Evolutionary conservation across 1,140 invertebrate species (phyloP).

Genomic region (Pantala flavescens): DNA sequence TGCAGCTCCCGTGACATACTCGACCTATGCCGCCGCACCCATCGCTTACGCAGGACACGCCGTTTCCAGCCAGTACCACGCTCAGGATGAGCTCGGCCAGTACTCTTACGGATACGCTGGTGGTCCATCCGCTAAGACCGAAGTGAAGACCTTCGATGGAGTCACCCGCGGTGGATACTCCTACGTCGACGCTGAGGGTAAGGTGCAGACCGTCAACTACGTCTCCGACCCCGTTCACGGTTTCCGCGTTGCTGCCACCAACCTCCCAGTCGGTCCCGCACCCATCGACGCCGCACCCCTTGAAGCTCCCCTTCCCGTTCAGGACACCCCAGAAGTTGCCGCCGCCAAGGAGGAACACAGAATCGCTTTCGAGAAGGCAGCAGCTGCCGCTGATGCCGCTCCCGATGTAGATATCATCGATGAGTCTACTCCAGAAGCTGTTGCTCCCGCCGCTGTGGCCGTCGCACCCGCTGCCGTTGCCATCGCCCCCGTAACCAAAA

Average conservation of each 20-base stretch:
- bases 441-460: background rate
- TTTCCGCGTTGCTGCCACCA: constrained; percentile 52
- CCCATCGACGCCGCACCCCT: no score
- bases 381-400: constrained; percentile 18
- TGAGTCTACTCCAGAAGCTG: no score
- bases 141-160: constrained; percentile 29
- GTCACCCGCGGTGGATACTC: constrained; percentile 32
- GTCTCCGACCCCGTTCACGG: constrained; percentile 33
- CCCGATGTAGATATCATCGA: background rate
- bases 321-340: constrained; percentile 22
- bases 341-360: constrained; percentile 14
- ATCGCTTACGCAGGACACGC: constrained; percentile 16
- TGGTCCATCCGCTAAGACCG: constrained; percentile 27
- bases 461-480: background rate
- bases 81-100: constrained; percentile 28
- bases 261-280: constrained; percentile 38
- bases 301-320: background rate
- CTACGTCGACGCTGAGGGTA: constrained; percentile 39
- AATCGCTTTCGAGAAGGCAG: no score
- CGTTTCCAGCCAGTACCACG: constrained; percentile 31
- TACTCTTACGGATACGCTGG: constrained; percentile 32
- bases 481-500: background rate
- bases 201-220: constrained; percentile 27
- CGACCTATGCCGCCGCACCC: constrained; percentile 9
- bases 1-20: background rate